These are phyloP conservation scores for Emmelina monodactyla DNA, from an alignment of 2,888 invertebrate genomes.

Conservation along the genomic window DNA sequence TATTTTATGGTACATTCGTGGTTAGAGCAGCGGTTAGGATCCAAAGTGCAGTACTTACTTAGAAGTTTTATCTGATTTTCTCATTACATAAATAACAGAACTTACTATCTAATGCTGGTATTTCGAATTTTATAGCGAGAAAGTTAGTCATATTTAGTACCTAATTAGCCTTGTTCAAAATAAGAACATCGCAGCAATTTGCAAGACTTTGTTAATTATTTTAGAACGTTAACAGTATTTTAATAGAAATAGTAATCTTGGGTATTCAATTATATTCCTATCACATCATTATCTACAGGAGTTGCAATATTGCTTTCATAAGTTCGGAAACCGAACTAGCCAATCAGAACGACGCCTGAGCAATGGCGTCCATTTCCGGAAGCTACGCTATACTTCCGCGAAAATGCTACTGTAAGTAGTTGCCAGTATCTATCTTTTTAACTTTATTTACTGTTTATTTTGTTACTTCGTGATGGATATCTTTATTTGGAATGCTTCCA, in stretches of 20 bases:
- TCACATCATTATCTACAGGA: too few relatives aligned
- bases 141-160: too few relatives aligned
- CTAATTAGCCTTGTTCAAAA: too few relatives aligned
- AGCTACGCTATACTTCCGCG: constrained; percentile 37
- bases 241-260: too few relatives aligned
- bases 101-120: too few relatives aligned
- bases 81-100: constrained; percentile 1
- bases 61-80: not conserved
- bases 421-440: constrained; percentile 30
- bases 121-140: too few relatives aligned
- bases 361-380: constrained; percentile 45
- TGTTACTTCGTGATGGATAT: not conserved
- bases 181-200: too few relatives aligned
- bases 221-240: too few relatives aligned
- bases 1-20: not conserved
- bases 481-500: not conserved
- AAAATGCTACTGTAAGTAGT: constrained; percentile 35
- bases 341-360: constrained; percentile 35
- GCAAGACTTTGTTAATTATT: too few relatives aligned
- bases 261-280: too few relatives aligned
- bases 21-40: not conserved
- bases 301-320: constrained; percentile 15
- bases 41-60: not conserved
- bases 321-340: constrained; percentile 27
- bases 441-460: constrained; percentile 3